Conservation (phyloP, 2,888 invertebrate species). For the Oegoconia quadripuncta region DNA sequence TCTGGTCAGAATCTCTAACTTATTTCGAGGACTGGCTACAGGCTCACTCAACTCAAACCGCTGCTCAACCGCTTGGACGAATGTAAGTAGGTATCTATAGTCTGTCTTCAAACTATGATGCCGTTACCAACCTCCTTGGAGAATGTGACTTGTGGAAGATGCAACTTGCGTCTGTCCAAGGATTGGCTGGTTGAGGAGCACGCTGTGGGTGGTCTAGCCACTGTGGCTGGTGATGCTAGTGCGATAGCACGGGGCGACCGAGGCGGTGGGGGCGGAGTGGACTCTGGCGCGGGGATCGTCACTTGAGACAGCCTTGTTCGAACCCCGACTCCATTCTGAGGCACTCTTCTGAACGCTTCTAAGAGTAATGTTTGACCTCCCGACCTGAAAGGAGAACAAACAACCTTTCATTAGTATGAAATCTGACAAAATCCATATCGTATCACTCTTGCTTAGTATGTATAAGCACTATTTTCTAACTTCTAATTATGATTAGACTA, state of each 20-base stretch:
- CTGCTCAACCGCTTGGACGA: no score
- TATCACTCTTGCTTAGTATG: no score
- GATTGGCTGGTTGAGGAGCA: conserved; percentile 83
- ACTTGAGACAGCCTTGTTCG: conserved; percentile 49
- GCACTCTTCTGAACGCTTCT: conserved; percentile 84
- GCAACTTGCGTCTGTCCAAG: conserved; percentile 81
- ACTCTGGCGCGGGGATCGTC: conserved; percentile 52
- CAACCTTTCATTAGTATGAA: no score
- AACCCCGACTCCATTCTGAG: conserved; percentile 59
- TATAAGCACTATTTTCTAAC: no score
- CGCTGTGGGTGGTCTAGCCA: conserved; percentile 82
- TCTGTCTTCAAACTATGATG: conserved; percentile 89
- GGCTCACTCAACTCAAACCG: no score
- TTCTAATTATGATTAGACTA: no score
- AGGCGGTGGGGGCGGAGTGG: conserved; percentile 63
- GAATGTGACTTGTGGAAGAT: conserved; percentile 90
- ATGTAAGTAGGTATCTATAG: no score
- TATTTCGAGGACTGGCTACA: no score
- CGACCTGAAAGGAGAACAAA: conserved; percentile 78
- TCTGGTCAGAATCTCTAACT: no score
- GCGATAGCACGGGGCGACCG: conserved; percentile 57
- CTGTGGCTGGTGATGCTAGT: conserved; percentile 60
- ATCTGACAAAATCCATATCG: no score
- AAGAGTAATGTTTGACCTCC: conserved; percentile 84
- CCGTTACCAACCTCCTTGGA: conserved; percentile 95